Evolutionary conservation across 2,113 vertebrate species (phyloP).

Genomic region (Corythornis vintsioides): DNA sequence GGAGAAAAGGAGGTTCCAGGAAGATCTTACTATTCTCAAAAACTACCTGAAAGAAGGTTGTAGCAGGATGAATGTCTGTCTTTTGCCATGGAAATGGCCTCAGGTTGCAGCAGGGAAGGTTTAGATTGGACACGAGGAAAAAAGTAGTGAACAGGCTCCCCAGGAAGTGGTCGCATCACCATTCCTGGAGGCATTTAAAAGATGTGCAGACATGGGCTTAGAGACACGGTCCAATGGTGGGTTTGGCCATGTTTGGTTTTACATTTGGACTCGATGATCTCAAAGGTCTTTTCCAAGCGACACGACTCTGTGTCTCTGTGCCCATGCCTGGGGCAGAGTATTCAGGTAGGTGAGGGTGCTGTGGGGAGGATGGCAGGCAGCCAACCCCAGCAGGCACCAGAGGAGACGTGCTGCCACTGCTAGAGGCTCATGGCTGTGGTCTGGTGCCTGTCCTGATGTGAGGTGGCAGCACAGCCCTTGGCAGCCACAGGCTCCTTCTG

Average conservation of each 20-base stretch:
- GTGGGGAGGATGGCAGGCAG: neutral
- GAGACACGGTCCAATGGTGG: neutral
- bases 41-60: neutral
- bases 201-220: neutral
- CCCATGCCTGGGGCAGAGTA: neutral
- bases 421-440: neutral
- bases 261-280: neutral
- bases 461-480: neutral
- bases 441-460: neutral
- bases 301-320: neutral
- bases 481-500: neutral
- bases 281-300: neutral
- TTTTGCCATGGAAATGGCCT: neutral
- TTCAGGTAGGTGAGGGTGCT: neutral
- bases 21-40: neutral
- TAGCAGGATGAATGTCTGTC: neutral
- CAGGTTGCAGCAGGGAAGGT: neutral
- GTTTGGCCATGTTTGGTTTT: neutral
- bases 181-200: neutral
- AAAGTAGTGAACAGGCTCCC: neutral
- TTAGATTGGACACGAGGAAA: neutral
- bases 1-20: neutral
- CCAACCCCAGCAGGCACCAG: neutral
- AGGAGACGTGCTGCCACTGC: accelerated
- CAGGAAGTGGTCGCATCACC: neutral